These are phyloP conservation scores for Pseudomyrmex gracilis DNA, from an alignment of 1,140 invertebrate species.

Conservation along the genomic window DNA sequence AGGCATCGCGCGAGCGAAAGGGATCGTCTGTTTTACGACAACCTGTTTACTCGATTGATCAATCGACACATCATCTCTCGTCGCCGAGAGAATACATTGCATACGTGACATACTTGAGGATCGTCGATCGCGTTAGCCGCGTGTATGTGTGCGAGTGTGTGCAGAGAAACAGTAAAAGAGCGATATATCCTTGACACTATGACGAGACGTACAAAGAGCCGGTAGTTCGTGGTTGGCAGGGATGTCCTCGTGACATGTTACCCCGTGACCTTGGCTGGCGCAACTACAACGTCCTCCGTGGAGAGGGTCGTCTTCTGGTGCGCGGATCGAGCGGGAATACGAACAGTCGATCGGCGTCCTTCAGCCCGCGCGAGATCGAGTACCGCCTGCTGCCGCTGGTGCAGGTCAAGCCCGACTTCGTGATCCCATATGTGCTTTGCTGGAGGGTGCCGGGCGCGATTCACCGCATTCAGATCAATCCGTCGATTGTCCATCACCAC, in stretches of 20 bases:
- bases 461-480: slow-evolving; percentile 70
- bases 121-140: neutral
- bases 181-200: slow-evolving; percentile 25
- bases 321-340: slow-evolving; percentile 67
- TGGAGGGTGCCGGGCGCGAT: slow-evolving; percentile 75
- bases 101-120: neutral
- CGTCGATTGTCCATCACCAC: slow-evolving; percentile 44
- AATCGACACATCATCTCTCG: neutral
- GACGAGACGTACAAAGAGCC: slow-evolving; percentile 45
- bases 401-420: slow-evolving; percentile 72
- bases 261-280: slow-evolving; percentile 79
- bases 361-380: slow-evolving; percentile 65
- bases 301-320: slow-evolving; percentile 71
- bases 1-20: neutral
- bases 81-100: neutral
- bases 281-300: slow-evolving; percentile 77
- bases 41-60: neutral
- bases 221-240: slow-evolving; percentile 66
- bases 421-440: slow-evolving; percentile 81
- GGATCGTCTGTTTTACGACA: neutral
- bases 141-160: neutral
- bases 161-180: too few relatives aligned
- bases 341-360: slow-evolving; percentile 59
- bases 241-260: slow-evolving; percentile 84
- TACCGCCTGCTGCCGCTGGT: slow-evolving; percentile 76